Base-by-base conservation (phyloP, 2,888 invertebrate genomes). In the Nomada ruficornis region DNA sequence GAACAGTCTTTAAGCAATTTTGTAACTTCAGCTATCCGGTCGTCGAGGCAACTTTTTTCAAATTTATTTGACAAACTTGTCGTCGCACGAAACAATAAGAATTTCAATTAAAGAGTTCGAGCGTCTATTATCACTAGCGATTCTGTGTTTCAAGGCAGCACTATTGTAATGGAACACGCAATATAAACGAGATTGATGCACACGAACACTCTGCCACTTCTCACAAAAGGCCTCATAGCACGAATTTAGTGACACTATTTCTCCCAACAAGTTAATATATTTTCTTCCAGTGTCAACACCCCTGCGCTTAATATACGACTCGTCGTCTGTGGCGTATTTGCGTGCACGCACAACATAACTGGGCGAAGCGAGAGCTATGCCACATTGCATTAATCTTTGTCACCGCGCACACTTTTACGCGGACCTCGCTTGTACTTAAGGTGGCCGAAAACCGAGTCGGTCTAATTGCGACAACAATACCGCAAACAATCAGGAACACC, bases 281-380 rank as follows among this genome's bases (percentile, higher is more conserved):
- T 59, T 65, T 59, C 65, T 65, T 59, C 59, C 65, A 59, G 65
- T 18, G 29, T 65, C 73, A 73, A 82, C 78, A 78, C 65, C 62
- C 42, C 47, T 55, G 67, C 81, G 47, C 55, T 50, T 81, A 77
- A 81, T 78, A 70, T 78, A 81, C 78, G 77, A 64, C 70, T 55
- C 18, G 44, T 52, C 57, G 62, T 80, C 71, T n/a, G 64, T 13
- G 47, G 68, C 59, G 73, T 69, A 70, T 54, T 60, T 67, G 57
- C 77, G 68, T 65, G 23, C 62, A 52, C 55, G 57, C 57, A n/a
- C 59, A 64, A 72, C 65, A 62, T 23, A 47, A 67, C 59, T 9
- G 54, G 63, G 64, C 36, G 62, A 62, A 74, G 57, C 73, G 29
- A 64, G 59, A 64, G 74, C 76, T 69, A 57, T 60, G 50, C 52